A percentile compares a stretch with the other conserved stretches of the same genome.
phyloP scores from a whole-genome alignment of 2,888 invertebrate species.

The Lottia gigantea region DNA sequence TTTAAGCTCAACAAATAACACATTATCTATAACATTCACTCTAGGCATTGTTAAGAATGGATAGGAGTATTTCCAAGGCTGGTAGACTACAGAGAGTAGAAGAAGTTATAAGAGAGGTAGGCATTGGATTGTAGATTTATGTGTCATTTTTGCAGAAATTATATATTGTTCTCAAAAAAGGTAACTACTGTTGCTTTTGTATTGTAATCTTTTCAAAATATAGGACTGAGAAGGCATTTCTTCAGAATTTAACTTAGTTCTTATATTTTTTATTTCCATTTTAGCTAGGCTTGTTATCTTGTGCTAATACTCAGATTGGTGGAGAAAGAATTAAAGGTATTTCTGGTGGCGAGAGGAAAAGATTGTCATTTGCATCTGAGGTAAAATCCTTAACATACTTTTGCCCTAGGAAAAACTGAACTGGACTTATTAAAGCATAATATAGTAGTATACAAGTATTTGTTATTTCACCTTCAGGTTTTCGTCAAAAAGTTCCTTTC shows the following conservation, averaged over 20 bases:
- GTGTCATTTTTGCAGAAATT: too few species aligned
- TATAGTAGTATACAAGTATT: too few species aligned
- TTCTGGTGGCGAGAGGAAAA: slow-evolving; percentile 95
- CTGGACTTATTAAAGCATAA: too few species aligned
- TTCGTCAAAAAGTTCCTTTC: too few species aligned
- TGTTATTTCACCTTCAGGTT: too few species aligned
- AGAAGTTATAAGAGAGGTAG: slow-evolving; percentile 64
- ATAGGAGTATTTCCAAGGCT: slow-evolving; percentile 38
- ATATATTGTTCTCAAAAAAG: too few species aligned
- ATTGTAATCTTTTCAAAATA: too few species aligned
- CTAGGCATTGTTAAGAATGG: slow-evolving; percentile 71
- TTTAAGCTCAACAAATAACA: too few species aligned
- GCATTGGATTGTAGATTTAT: not conserved
- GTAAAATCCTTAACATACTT: slow-evolving; percentile 53
- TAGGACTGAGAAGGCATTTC: too few species aligned
- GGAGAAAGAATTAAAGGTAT: slow-evolving; percentile 91
- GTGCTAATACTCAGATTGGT: slow-evolving; percentile 91
- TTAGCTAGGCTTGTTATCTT: slow-evolving; percentile 86
- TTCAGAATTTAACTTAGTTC: too few species aligned
- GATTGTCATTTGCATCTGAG: slow-evolving; percentile 96
- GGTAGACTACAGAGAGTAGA: slow-evolving; percentile 56
- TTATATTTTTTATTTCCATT: slow-evolving; percentile 32
- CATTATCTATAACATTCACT: not conserved
- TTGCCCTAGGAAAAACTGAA: too few species aligned
- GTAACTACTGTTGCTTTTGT: too few species aligned